Evolutionary conservation across 2,888 invertebrate genomes (phyloP).

Genomic region (Acleris literana): DNA sequence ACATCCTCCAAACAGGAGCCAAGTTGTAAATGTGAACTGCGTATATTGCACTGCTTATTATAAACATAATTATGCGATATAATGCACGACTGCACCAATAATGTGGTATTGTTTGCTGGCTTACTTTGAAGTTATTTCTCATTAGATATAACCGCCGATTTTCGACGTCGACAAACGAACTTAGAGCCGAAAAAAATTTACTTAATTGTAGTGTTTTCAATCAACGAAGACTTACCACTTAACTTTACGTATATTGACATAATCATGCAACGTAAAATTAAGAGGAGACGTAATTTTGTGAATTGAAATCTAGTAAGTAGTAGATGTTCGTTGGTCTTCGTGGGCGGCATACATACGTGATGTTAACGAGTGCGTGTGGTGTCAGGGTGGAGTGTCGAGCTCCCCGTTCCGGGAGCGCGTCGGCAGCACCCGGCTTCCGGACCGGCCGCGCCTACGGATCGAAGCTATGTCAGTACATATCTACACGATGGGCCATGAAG

Average conservation of each 20-base stretch:
- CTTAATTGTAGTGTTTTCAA: no score
- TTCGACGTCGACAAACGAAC: constrained; percentile 33
- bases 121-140: constrained; percentile 59
- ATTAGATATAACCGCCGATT: constrained; percentile 36
- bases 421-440: constrained; percentile 93
- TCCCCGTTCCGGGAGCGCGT: constrained; percentile 95
- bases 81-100: constrained; percentile 75
- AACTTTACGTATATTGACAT: no score
- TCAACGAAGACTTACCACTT: no score
- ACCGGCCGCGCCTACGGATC: constrained; percentile 95
- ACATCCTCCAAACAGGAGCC: constrained; percentile 28
- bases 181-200: neutral
- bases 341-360: constrained; percentile 8
- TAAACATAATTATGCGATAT: constrained; percentile 60
- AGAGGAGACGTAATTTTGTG: no score
- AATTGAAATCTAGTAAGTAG: neutral
- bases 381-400: constrained; percentile 85
- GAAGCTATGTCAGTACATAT: constrained; percentile 81
- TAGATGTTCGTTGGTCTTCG: constrained; percentile 25
- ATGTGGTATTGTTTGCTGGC: constrained; percentile 72
- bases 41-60: constrained; percentile 79
- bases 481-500: neutral
- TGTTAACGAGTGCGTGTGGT: constrained; percentile 69
- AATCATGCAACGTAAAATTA: no score
- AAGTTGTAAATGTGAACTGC: constrained; percentile 52